Evolutionary conservation across 2,113 vertebrate species (phyloP).

Genomic region (Ellobius talpinus): DNA sequence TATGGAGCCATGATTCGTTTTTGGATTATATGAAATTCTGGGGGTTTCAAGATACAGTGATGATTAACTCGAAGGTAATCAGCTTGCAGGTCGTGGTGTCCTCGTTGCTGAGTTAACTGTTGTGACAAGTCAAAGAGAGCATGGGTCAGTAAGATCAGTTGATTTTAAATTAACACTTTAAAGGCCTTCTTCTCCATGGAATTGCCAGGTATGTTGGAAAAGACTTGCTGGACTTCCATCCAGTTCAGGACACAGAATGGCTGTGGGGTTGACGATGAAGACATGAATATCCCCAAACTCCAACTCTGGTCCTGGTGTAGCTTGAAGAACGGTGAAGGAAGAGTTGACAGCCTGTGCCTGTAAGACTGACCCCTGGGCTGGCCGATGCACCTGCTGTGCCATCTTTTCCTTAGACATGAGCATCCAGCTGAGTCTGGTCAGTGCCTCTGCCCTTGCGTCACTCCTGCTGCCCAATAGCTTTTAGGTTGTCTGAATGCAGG

Average conservation of each 20-base stretch:
- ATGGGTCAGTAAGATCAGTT: neutral
- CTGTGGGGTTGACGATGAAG: neutral
- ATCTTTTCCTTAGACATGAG: neutral
- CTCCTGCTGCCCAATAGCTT: neutral
- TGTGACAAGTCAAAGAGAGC: constrained; percentile 47
- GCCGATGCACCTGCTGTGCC: neutral
- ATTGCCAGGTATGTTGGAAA: neutral
- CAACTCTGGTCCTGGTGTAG: neutral
- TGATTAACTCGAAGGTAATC: constrained; percentile 14
- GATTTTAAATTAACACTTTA: constrained; percentile 2
- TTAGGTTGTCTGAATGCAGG: neutral
- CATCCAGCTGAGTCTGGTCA: neutral
- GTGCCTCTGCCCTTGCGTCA: neutral
- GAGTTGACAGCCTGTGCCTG: neutral
- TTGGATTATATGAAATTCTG: constrained; percentile 49
- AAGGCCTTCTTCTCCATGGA: neutral
- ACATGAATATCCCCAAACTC: neutral
- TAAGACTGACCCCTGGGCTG: neutral
- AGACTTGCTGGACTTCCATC: neutral
- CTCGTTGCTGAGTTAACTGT: constrained; percentile 35
- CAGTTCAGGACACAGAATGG: neutral
- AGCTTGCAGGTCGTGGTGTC: neutral
- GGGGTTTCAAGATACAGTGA: constrained; percentile 20
- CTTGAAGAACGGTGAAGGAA: neutral
- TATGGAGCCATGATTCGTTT: neutral